phyloP scores from a whole-genome alignment of 1,140 invertebrate genomes.

The Caerostris extrusa region DNA sequence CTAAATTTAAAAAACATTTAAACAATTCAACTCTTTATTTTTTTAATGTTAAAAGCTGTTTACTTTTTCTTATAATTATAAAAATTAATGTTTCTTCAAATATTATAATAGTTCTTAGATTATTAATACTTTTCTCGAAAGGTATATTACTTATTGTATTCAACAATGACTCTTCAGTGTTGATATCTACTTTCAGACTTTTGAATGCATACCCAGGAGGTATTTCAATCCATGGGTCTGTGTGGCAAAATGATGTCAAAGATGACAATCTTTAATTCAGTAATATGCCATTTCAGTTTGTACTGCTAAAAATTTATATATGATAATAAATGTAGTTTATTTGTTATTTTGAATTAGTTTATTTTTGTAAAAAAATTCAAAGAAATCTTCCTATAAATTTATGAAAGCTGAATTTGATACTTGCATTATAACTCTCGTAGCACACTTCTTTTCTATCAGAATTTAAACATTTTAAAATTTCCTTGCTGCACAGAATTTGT shows the following conservation, averaged over 20 bases:
- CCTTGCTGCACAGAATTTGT: no score
- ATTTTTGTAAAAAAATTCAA: no score
- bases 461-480: no score
- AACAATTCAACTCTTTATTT: neutral
- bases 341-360: neutral
- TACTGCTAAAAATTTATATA: neutral
- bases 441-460: no score
- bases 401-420: no score
- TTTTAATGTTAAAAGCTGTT: neutral
- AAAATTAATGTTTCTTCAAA: neutral
- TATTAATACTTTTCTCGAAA: neutral
- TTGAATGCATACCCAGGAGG: slow-evolving; percentile 14
- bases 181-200: slow-evolving; percentile 24
- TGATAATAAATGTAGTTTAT: neutral
- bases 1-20: no score
- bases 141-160: neutral
- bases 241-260: slow-evolving; percentile 7
- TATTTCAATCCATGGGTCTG: slow-evolving; percentile 30
- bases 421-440: no score
- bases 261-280: slow-evolving; percentile 26
- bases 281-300: slow-evolving; percentile 21
- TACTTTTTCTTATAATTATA: neutral
- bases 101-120: neutral
- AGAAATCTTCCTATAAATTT: no score
- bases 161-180: neutral